Evolutionary conservation across 2,797 vertebrate genomes (phyloP).

Genomic region (Acanthopagrus latus): DNA sequence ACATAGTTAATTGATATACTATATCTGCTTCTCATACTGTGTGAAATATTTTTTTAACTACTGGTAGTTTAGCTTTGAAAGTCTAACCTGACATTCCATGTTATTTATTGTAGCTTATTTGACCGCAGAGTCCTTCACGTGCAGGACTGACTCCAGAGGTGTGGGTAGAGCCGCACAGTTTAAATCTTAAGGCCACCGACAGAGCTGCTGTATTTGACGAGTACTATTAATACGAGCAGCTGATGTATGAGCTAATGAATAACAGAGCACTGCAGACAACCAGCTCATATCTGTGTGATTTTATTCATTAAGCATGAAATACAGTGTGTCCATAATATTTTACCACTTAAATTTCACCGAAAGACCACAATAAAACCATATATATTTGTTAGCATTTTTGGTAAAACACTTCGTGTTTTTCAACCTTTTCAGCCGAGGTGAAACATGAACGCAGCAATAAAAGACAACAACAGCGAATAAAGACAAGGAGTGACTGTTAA

Average conservation of each 20-base stretch:
- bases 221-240: not conserved
- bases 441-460: slow-evolving; percentile 6
- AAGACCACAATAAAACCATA: too few relatives aligned
- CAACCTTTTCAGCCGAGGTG: not conserved
- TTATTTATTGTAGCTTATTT: too few relatives aligned
- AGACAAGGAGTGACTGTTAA: not conserved
- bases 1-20: too few relatives aligned
- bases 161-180: too few relatives aligned
- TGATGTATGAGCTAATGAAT: not conserved
- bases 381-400: not conserved
- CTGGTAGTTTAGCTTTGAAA: too few relatives aligned
- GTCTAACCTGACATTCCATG: too few relatives aligned
- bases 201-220: too few relatives aligned
- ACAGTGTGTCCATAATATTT: not conserved
- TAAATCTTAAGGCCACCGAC: too few relatives aligned
- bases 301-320: not conserved
- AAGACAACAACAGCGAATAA: slow-evolving; percentile 7
- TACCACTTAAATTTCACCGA: not conserved
- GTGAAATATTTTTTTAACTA: too few relatives aligned
- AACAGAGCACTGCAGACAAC: not conserved
- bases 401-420: not conserved
- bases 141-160: too few relatives aligned
- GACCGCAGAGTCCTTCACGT: too few relatives aligned
- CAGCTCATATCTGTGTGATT: not conserved
- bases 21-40: too few relatives aligned